Conservation (phyloP, 2,888 invertebrate species). For the Nyleta sp. region DNA sequence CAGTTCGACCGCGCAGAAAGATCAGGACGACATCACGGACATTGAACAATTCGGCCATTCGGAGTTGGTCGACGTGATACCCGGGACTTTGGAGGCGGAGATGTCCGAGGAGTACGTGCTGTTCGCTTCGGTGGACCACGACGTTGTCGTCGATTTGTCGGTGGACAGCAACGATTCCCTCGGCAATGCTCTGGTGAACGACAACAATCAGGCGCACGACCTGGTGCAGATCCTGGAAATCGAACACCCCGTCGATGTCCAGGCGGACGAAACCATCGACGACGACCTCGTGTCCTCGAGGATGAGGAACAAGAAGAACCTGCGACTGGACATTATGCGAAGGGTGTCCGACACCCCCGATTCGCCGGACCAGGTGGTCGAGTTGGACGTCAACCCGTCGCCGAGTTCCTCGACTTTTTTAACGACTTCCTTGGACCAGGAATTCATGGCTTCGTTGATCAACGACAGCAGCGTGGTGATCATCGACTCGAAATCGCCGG, state of each 20-base stretch:
- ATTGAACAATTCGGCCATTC: conserved; percentile 84
- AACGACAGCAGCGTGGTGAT: conserved; percentile 86
- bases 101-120: conserved; percentile 86
- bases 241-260: conserved; percentile 71
- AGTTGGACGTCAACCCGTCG: conserved; percentile 82
- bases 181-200: conserved; percentile 80
- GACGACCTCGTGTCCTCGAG: conserved; percentile 74
- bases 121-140: conserved; percentile 83
- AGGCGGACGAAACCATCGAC: conserved; percentile 75
- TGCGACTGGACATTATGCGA: conserved; percentile 78
- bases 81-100: conserved; percentile 85
- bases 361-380: conserved; percentile 83
- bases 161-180: conserved; percentile 84
- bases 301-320: conserved; percentile 75
- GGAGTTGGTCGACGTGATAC: conserved; percentile 85
- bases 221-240: conserved; percentile 81
- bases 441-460: conserved; percentile 81
- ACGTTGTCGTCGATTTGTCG: conserved; percentile 85
- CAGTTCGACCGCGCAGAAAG: conserved; percentile 84
- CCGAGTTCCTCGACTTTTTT: conserved; percentile 80
- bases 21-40: conserved; percentile 85
- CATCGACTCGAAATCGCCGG: conserved; percentile 86
- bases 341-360: conserved; percentile 83
- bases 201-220: conserved; percentile 77
- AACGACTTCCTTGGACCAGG: conserved; percentile 81